A percentile compares a stretch with the other conserved stretches of the same genome.
phyloP scores from a whole-genome alignment of 2,797 vertebrate species.

The Spinus pinus region DNA sequence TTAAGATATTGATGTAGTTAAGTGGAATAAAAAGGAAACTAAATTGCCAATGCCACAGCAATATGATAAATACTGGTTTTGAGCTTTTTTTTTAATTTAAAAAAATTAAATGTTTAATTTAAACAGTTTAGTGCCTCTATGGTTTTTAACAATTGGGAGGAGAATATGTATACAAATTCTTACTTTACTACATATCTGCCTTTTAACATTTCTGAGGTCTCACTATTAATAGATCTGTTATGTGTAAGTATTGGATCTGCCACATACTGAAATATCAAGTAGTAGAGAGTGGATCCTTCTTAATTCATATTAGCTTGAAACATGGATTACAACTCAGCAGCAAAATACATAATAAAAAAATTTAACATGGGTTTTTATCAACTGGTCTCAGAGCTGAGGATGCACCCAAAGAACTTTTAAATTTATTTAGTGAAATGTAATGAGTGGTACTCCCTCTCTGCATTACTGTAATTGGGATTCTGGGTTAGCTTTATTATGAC shows the following conservation, averaged over 20 bases:
- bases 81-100: not conserved
- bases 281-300: not conserved
- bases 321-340: not conserved
- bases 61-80: not conserved
- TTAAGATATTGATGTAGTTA: not conserved
- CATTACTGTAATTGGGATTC: not conserved
- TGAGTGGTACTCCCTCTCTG: not conserved
- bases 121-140: not conserved
- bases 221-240: not conserved
- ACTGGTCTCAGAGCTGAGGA: not conserved
- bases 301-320: not conserved
- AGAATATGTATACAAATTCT: not conserved
- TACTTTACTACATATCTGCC: not conserved
- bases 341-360: not conserved
- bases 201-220: not conserved
- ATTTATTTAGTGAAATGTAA: not conserved
- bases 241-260: not conserved
- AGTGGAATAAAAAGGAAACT: not conserved
- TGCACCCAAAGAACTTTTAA: not conserved
- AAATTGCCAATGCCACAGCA: not conserved
- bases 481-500: not conserved
- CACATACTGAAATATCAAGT: not conserved
- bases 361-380: not conserved
- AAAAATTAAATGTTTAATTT: not conserved
- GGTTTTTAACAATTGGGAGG: not conserved